Conservation (phyloP, 2,113 vertebrate species). For the Chaetura pelagica region DNA sequence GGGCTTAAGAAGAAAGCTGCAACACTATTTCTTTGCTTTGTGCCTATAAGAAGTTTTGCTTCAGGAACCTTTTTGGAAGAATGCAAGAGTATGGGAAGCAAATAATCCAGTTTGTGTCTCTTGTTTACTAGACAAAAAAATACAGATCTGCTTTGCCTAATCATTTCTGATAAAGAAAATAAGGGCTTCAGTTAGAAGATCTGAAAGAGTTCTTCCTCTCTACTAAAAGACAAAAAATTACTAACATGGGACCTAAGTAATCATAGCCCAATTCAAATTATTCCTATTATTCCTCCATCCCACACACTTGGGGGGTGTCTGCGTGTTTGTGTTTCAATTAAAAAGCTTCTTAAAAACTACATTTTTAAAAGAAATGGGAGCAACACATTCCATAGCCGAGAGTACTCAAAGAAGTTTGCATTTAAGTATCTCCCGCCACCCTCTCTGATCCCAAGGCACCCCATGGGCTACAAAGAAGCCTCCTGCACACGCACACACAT, state of each 20-base stretch:
- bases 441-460: not conserved
- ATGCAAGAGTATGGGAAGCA: not conserved
- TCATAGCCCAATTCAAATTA: not conserved
- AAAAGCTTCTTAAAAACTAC: not conserved
- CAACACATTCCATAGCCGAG: not conserved
- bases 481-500: not conserved
- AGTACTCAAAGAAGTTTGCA: not conserved
- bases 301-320: not conserved
- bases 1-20: not conserved
- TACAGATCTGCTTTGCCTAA: not conserved
- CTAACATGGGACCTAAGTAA: not conserved
- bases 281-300: not conserved
- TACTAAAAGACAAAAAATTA: not conserved
- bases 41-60: not conserved
- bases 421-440: not conserved
- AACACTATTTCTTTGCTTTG: not conserved
- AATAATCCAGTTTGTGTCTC: not conserved
- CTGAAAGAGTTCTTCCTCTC: not conserved
- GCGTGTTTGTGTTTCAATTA: not conserved
- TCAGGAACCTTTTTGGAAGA: not conserved
- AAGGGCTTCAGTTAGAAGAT: not conserved
- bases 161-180: not conserved
- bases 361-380: not conserved
- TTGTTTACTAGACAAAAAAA: not conserved
- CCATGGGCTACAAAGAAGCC: not conserved